These are phyloP conservation scores for Dasyornis broadbenti DNA, from an alignment of 2,113 vertebrate genomes.

Conservation along the genomic window DNA sequence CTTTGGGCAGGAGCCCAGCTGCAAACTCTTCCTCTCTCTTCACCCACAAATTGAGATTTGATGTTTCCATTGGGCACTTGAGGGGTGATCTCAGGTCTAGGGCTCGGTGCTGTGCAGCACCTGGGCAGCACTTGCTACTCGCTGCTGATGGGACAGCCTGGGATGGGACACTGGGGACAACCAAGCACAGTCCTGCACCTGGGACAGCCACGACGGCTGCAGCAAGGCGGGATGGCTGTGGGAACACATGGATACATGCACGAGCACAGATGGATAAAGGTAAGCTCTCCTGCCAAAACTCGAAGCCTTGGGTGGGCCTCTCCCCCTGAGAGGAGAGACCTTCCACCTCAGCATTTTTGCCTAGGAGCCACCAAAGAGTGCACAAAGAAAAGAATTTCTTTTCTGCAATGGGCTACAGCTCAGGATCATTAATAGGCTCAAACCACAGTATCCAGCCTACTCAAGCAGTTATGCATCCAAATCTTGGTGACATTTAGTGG, in stretches of 20 bases:
- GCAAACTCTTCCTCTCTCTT: neutral
- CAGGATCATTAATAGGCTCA: neutral
- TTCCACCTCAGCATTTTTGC: rapidly evolving
- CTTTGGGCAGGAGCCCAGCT: neutral
- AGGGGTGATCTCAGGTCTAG: neutral
- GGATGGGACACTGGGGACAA: neutral
- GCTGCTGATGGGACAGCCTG: rapidly evolving
- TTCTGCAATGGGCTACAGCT: neutral
- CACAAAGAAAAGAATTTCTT: neutral
- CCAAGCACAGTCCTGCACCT: neutral
- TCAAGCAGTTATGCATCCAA: constrained; percentile 9
- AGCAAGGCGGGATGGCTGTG: rapidly evolving
- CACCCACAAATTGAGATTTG: neutral
- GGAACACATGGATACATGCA: neutral
- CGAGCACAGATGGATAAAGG: neutral
- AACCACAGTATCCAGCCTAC: neutral
- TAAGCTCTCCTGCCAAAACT: neutral
- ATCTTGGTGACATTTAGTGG: constrained; percentile 42
- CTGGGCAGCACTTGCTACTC: rapidly evolving
- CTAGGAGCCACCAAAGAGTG: neutral
- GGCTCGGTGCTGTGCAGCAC: rapidly evolving
- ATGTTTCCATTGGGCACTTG: neutral
- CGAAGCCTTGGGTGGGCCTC: neutral
- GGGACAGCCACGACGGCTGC: neutral
- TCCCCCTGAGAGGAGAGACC: neutral